These are phyloP conservation scores for Willisornis vidua DNA, from an alignment of 2,113 vertebrate genomes.

Conservation along the genomic window DNA sequence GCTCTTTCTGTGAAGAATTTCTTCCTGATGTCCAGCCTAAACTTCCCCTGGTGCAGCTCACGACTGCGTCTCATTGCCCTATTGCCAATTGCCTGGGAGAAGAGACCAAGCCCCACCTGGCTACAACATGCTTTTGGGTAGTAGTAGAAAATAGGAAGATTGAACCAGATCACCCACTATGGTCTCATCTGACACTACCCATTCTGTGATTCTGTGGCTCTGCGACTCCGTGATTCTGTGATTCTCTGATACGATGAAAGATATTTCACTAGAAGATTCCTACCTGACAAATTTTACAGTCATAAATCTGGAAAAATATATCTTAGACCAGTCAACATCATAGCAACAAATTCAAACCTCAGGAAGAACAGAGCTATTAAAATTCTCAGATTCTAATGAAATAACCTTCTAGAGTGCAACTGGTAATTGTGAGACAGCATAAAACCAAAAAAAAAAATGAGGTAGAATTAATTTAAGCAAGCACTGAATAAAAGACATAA, in stretches of 20 bases:
- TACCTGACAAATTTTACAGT: neutral
- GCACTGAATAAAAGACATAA: neutral
- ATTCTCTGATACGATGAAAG: neutral
- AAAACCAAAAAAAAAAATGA: rapidly evolving
- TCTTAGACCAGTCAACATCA: neutral
- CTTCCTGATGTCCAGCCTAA: neutral
- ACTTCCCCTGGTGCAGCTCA: too few species aligned
- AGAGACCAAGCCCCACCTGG: neutral
- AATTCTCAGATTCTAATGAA: neutral
- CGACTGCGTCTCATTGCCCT: neutral
- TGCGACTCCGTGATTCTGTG: neutral
- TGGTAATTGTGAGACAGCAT: neutral
- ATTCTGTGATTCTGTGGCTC: neutral
- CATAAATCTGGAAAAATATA: neutral
- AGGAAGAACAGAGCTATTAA: neutral
- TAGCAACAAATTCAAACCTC: neutral
- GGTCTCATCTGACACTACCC: neutral
- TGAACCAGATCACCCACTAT: neutral
- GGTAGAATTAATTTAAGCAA: neutral
- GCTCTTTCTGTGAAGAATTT: neutral
- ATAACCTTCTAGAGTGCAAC: neutral
- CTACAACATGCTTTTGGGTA: neutral
- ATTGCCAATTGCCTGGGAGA: neutral
- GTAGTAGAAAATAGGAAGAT: neutral
- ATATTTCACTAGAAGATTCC: neutral